Conservation (phyloP, 2,888 invertebrate genomes). For the Lasioglossum leucozonium region DNA sequence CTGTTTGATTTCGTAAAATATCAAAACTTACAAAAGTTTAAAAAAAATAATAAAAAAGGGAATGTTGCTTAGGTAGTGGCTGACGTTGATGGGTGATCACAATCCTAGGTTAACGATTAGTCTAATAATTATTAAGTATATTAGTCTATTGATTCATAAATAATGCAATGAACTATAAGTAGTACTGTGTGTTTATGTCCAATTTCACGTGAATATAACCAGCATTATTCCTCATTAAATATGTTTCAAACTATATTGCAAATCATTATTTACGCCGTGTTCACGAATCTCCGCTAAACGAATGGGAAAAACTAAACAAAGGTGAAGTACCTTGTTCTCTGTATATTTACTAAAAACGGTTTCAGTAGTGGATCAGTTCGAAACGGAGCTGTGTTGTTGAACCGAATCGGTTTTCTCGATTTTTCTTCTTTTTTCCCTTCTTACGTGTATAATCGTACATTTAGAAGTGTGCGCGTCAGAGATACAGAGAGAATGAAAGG, state of each 20-base stretch:
- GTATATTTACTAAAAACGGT: slow-evolving; percentile 8
- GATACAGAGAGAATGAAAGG: not conserved
- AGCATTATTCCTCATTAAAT: slow-evolving; percentile 83
- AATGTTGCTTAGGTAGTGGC: slow-evolving; percentile 81
- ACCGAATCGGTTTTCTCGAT: slow-evolving; percentile 41
- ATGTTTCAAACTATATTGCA: slow-evolving; percentile 82
- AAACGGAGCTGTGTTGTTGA: slow-evolving; percentile 24
- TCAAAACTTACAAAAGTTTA: slow-evolving; percentile 48
- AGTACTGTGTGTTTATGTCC: slow-evolving; percentile 85
- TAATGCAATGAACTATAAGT: slow-evolving; percentile 84
- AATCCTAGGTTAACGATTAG: slow-evolving; percentile 84
- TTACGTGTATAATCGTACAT: slow-evolving; percentile 25
- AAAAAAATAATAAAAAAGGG: slow-evolving; percentile 68
- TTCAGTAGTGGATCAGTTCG: slow-evolving; percentile 35
- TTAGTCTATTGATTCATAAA: slow-evolving; percentile 85
- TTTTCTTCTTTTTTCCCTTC: slow-evolving; percentile 25
- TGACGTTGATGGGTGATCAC: slow-evolving; percentile 84
- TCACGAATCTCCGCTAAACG: slow-evolving; percentile 61
- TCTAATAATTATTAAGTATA: slow-evolving; percentile 84
- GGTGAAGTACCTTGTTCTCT: not conserved
- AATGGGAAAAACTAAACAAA: slow-evolving; percentile 17
- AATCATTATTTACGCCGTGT: slow-evolving; percentile 76
- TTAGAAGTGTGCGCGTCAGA: not conserved
- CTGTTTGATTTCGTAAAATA: slow-evolving; percentile 72
- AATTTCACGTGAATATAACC: slow-evolving; percentile 84